Evolutionary conservation across 2,797 vertebrate species (phyloP).

Genomic region (Huso huso): DNA sequence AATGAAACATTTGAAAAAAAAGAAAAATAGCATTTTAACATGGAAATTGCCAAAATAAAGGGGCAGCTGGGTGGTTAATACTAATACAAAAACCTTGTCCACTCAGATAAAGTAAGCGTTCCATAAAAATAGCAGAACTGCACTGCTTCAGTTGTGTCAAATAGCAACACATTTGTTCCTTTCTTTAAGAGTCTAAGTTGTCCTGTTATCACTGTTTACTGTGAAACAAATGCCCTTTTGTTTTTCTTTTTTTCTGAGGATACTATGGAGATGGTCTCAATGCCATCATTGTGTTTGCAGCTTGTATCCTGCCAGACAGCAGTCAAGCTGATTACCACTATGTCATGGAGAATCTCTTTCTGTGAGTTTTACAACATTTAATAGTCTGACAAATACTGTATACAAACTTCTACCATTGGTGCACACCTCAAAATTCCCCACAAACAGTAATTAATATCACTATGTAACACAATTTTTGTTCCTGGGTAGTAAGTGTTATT

Average conservation of each 20-base stretch:
- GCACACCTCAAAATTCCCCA: background rate
- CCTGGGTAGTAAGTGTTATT: no score
- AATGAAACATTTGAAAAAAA: no score
- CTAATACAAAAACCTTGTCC: no score
- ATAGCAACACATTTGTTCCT: background rate
- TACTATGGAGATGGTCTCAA: constrained; percentile 89
- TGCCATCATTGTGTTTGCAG: constrained; percentile 96
- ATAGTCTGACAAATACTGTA: no score
- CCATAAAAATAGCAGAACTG: no score
- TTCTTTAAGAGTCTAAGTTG: background rate
- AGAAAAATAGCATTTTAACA: no score
- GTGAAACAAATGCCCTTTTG: constrained; percentile 8
- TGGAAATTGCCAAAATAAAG: no score
- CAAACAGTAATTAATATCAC: constrained; percentile 19
- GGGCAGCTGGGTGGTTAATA: no score
- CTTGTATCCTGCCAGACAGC: constrained; percentile 96
- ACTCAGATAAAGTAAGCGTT: background rate
- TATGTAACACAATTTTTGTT: no score
- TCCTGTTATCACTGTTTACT: background rate
- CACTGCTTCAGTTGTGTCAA: no score
- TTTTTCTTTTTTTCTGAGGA: constrained; percentile 55
- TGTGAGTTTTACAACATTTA: constrained; percentile 67
- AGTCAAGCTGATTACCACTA: constrained; percentile 87
- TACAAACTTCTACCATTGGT: no score
- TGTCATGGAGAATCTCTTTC: constrained; percentile 98